Base-by-base conservation (phyloP, 1,140 invertebrate genomes). In the Bombus breviceps region DNA sequence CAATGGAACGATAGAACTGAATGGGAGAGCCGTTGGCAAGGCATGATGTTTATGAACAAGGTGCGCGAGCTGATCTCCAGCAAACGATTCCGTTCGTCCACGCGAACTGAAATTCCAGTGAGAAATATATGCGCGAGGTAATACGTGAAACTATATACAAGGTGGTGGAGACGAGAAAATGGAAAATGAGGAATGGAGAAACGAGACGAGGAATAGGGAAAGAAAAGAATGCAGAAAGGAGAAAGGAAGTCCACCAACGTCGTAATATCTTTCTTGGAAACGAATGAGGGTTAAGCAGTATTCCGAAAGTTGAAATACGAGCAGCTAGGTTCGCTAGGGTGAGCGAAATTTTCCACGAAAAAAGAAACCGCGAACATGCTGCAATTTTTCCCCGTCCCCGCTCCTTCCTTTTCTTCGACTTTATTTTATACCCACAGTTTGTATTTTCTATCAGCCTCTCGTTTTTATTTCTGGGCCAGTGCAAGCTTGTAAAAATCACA, bases 261-360 rank as follows among this genome's bases (percentile, higher is more conserved):
- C 81, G 85, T 89, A 91, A 88, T 91, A 91, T 88, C 84, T 89
- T 90, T 13, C 25, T 39, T 71, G 89, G 86, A 80, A 90, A 90
- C 85, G 79, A 43, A 86, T 79, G 66, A 73, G 81, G 83, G 69
- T 66, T 83, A 88, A 90, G 89, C 83, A 77, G 76, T 87, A 93
- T 92, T 92, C 91, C 76, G 78, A 86, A 93, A 91, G 92, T 92
- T 93, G 91, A 93, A 92, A 92, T 92, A 92, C 89, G 89, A 90
- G 81, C 85, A 83, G 62, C 90, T 34, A 90, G 79, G 81, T 84
- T 64, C 83, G 86, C 86, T 6, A 13, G 37, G 12, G 85, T 76
- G 85, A 83, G 85, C 77, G 72, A 87, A 92, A 92, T 88, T 91
- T 90, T 82, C 85, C 83, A 87, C 82, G 81, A 87, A 90, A 90